Evolutionary conservation across 2,113 vertebrate genomes (phyloP).

Genomic region (Philantomba maxwellii): DNA sequence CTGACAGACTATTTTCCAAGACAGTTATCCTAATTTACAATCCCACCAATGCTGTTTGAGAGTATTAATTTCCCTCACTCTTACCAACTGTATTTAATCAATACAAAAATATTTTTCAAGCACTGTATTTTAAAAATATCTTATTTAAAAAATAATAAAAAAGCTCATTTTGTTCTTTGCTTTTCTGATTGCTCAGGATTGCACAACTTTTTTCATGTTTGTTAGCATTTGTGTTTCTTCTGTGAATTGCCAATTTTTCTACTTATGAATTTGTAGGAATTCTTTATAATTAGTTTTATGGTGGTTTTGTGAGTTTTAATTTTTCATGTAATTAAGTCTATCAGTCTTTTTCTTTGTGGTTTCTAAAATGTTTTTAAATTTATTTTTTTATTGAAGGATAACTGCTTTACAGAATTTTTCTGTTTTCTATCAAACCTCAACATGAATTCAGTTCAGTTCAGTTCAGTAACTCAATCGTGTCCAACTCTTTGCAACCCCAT

Average conservation of each 20-base stretch:
- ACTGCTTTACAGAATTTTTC: neutral
- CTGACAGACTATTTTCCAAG: neutral
- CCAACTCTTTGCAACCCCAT: neutral
- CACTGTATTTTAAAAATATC: neutral
- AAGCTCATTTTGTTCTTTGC: neutral
- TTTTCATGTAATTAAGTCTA: neutral
- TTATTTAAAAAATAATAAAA: neutral
- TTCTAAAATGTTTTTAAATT: neutral
- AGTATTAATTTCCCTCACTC: neutral
- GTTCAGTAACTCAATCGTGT: neutral
- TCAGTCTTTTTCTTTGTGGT: neutral
- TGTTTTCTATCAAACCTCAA: neutral
- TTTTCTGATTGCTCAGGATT: neutral
- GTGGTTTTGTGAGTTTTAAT: neutral
- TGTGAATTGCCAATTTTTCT: neutral
- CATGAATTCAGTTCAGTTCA: neutral
- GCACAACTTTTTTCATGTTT: neutral
- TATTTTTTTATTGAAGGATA: neutral
- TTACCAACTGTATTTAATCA: neutral
- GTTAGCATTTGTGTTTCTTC: neutral
- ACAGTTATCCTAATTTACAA: neutral
- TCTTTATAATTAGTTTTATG: neutral
- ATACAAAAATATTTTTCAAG: neutral
- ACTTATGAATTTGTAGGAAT: neutral
- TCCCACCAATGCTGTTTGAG: neutral